These are phyloP conservation scores for Amaurobius ferox DNA, from an alignment of 2,888 invertebrate species.

Conservation along the genomic window DNA sequence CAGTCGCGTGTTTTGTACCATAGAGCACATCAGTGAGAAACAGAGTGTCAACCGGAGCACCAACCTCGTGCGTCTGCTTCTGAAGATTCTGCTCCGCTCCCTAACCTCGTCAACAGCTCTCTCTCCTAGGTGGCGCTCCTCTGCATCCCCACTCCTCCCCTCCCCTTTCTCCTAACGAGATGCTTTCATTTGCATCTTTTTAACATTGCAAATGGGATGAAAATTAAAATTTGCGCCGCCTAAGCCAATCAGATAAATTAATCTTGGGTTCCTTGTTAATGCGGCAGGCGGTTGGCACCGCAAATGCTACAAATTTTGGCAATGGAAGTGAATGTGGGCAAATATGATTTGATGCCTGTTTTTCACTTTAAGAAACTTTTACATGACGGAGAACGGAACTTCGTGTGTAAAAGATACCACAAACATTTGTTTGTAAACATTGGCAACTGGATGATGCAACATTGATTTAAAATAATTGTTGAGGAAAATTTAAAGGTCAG, in stretches of 20 bases:
- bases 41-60: slow-evolving; percentile 17
- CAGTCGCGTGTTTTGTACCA: background rate
- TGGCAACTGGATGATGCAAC: no score
- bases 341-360: background rate
- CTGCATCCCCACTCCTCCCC: background rate
- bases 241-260: slow-evolving; percentile 69
- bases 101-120: slow-evolving; percentile 45
- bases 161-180: slow-evolving; percentile 48
- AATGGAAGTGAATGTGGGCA: background rate
- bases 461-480: no score
- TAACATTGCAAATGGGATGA: slow-evolving; percentile 69
- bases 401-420: no score
- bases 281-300: slow-evolving; percentile 32
- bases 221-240: slow-evolving; percentile 70
- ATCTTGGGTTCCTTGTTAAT: slow-evolving; percentile 65
- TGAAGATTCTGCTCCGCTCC: slow-evolving; percentile 33
- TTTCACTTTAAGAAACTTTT: background rate
- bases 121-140: slow-evolving; percentile 46
- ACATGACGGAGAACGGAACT: no score
- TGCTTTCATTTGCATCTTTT: slow-evolving; percentile 71
- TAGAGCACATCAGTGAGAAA: background rate
- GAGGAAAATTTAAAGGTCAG: no score
- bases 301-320: background rate
- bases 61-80: slow-evolving; percentile 66
- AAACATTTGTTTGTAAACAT: no score